These are phyloP conservation scores for Mycalesis mineus DNA, from an alignment of 2,888 invertebrate genomes.

Conservation along the genomic window DNA sequence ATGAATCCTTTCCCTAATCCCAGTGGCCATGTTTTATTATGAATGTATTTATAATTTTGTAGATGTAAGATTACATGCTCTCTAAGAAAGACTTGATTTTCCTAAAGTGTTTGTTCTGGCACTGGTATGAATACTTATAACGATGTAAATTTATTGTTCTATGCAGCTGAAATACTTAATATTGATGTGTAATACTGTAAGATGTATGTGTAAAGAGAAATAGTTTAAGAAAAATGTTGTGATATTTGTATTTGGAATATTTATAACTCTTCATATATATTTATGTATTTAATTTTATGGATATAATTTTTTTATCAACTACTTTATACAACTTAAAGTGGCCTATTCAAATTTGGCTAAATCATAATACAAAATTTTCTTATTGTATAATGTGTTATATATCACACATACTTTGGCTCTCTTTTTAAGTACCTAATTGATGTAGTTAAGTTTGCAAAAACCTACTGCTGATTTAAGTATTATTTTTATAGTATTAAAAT, in stretches of 20 bases:
- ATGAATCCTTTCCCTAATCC: conserved; percentile 38
- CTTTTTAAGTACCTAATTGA: neutral
- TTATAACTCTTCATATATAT: conserved; percentile 46
- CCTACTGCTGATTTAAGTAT: neutral
- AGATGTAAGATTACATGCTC: conserved; percentile 47
- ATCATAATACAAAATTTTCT: neutral
- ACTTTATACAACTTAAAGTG: neutral
- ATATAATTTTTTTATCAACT: neutral
- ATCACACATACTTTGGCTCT: neutral
- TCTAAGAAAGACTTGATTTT: conserved; percentile 41
- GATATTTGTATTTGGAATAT: conserved; percentile 79
- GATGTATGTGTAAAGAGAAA: conserved; percentile 69
- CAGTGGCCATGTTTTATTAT: conserved; percentile 66
- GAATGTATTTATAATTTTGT: conserved; percentile 38
- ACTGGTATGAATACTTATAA: conserved; percentile 44
- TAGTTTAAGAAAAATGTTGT: conserved; percentile 73
- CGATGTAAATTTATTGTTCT: conserved; percentile 55
- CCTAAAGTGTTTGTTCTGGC: conserved; percentile 46
- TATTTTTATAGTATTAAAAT: neutral
- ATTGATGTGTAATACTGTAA: conserved; percentile 67
- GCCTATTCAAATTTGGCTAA: neutral
- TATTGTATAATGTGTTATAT: neutral
- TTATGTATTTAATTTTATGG: neutral
- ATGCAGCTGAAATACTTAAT: conserved; percentile 60
- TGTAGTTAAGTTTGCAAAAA: neutral